Evolutionary conservation across 2,797 vertebrate species (phyloP), one percentile per base, ranked within the genome.

Genomic region (Sebastes diploproa): DNA sequence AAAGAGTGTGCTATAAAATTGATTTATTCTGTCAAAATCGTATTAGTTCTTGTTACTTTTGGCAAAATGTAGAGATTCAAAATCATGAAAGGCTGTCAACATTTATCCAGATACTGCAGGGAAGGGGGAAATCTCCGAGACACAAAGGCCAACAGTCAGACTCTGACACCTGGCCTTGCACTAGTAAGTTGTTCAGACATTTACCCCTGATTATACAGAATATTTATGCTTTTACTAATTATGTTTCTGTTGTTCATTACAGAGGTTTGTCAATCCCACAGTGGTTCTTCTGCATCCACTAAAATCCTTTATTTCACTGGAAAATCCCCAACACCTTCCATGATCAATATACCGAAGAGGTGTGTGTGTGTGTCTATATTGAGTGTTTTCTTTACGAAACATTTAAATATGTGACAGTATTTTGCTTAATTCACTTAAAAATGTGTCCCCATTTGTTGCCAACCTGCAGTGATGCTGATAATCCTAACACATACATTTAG

Each of bases 221-320:
- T 27, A 5, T 80, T 29, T 58, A 1, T 38, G 3, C 9, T 50
- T 70, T 56, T 56, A 30, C 20, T 63, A 29, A 83, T 58, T 36
- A 1, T 75, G 13, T 59, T 55, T 76, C 32, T 84, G 1, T 63
- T 69, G 29, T 86, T 77, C 55, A 12, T 89, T 86, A 9, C 92
- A 98, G 98, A 97, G 61, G 90, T 96, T 88, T 95, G 92, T 91
- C 97, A 97, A 72, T 96, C 97, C 29, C 96, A 96, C 89, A 97
- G 95, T 86, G 96, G 93, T 11, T 95, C 97, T 75, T 94, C 96
- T 84, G 89, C 95, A 85, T 97, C 95, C 82, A 99, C 98, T 83
- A 99, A 99, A 97, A 97, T 99, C 91, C 96, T 99, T 42, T 99
- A 99, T 92, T 99, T 98, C 90, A 98, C 97, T 18, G 98, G 98